Conservation (phyloP, 2,888 invertebrate genomes). For the Drosophila neotestacea region DNA sequence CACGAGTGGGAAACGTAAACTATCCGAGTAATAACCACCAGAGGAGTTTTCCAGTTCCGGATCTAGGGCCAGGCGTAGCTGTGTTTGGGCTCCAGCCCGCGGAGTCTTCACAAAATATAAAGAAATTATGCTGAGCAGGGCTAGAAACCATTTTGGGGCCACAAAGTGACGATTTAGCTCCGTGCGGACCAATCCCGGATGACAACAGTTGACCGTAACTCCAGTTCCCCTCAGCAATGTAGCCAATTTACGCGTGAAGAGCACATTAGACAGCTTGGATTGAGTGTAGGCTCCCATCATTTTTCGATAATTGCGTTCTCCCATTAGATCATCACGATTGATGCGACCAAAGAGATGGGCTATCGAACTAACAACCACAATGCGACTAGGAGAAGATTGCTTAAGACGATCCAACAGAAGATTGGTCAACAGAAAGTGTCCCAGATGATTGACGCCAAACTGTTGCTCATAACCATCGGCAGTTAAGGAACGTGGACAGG, state of each 20-base stretch:
- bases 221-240: constrained; percentile 87
- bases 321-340: constrained; percentile 90
- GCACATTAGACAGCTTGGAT: constrained; percentile 92
- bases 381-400: constrained; percentile 89
- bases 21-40: constrained; percentile 87
- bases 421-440: constrained; percentile 88
- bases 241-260: constrained; percentile 90
- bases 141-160: not conserved
- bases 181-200: constrained; percentile 91
- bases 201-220: constrained; percentile 89
- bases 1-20: constrained; percentile 86
- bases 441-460: constrained; percentile 87
- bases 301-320: constrained; percentile 88
- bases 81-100: constrained; percentile 84
- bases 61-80: constrained; percentile 82
- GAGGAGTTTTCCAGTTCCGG: constrained; percentile 78
- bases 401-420: constrained; percentile 87
- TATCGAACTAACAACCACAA: constrained; percentile 90
- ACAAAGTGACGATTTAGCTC: constrained; percentile 88
- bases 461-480: constrained; percentile 87
- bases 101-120: constrained; percentile 80
- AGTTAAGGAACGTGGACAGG: constrained; percentile 85
- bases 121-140: constrained; percentile 62
- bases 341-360: constrained; percentile 89
- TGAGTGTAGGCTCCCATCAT: constrained; percentile 89